phyloP scores from a whole-genome alignment of 2,888 invertebrate species.

The Lasius fuliginosus region DNA sequence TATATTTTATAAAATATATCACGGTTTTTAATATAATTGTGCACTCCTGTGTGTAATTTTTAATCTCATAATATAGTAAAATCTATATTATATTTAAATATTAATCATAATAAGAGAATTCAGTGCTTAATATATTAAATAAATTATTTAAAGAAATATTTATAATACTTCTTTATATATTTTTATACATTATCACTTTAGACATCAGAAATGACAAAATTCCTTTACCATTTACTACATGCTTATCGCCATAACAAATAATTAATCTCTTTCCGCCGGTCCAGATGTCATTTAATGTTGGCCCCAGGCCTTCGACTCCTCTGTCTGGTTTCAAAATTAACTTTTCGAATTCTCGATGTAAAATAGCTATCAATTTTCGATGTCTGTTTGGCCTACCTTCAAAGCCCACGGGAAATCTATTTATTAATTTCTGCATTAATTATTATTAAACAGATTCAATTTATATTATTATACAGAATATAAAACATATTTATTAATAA shows the following conservation, averaged over 20 bases:
- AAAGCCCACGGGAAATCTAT: constrained; percentile 91
- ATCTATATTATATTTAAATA: not conserved
- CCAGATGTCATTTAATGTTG: constrained; percentile 89
- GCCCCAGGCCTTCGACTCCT: constrained; percentile 86
- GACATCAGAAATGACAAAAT: not conserved
- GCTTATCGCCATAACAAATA: constrained; percentile 88
- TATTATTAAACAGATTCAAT: not conserved
- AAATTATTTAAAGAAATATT: not conserved
- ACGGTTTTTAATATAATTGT: not conserved
- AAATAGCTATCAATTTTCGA: constrained; percentile 87
- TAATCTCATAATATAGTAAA: not conserved
- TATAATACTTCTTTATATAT: not conserved
- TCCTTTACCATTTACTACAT: constrained; percentile 86
- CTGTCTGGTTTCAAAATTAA: constrained; percentile 87
- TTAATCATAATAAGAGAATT: not conserved
- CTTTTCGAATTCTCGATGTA: constrained; percentile 88
- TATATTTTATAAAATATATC: not conserved
- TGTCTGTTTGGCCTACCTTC: constrained; percentile 87
- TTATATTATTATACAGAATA: not conserved
- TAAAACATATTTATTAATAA: constrained; percentile 7
- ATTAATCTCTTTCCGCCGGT: constrained; percentile 87
- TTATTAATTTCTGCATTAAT: constrained; percentile 43
- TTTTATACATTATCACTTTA: not conserved
- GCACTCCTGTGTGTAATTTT: not conserved
- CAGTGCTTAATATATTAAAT: not conserved